Conservation (phyloP, 2,113 vertebrate genomes). For the Lophura nycthemera region DNA sequence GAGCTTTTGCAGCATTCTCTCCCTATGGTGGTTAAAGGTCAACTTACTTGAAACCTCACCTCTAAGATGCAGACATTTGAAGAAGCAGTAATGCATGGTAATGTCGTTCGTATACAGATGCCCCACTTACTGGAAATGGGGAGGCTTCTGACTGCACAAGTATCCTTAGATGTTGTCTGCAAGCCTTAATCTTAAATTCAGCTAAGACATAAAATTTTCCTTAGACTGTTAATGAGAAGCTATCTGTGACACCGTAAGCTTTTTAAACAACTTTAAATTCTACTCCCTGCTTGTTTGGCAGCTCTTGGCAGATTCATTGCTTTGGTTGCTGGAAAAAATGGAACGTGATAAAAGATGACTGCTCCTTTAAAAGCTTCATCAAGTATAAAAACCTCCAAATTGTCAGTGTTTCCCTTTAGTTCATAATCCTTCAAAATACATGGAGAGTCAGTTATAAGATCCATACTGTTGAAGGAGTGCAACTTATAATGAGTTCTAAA, state of each 20-base stretch:
- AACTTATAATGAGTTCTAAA: not conserved
- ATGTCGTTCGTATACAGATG: not conserved
- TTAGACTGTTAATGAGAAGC: not conserved
- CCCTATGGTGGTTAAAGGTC: not conserved
- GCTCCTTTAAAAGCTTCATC: not conserved
- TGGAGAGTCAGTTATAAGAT: not conserved
- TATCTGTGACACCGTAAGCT: not conserved
- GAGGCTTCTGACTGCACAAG: not conserved
- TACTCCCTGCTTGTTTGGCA: not conserved
- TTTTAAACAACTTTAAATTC: not conserved
- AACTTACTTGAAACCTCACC: not conserved
- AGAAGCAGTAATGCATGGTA: not conserved
- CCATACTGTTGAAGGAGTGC: not conserved
- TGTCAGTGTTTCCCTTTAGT: not conserved
- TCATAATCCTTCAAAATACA: not conserved
- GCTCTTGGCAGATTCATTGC: not conserved
- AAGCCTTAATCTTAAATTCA: not conserved
- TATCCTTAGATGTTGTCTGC: not conserved
- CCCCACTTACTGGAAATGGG: not conserved
- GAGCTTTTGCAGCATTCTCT: not conserved
- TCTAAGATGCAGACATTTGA: not conserved
- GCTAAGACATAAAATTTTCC: not conserved
- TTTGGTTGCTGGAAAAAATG: not conserved
- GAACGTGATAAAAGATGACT: not conserved
- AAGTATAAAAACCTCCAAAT: not conserved